Conservation (phyloP, 2,797 vertebrate genomes). For the Cossypha polioptera region DNA sequence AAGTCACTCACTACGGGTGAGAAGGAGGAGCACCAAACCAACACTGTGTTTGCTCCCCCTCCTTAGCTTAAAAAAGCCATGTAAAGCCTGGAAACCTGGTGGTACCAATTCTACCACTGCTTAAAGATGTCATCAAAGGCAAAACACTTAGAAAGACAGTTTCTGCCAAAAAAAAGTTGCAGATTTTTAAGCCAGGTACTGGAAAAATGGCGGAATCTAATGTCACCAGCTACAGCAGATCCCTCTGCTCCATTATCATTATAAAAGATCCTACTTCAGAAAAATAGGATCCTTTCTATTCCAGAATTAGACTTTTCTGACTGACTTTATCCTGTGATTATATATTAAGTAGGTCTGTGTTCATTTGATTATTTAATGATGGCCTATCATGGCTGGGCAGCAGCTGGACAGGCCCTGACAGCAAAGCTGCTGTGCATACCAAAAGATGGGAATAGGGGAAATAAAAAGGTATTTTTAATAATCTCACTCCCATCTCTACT, state of each 20-base stretch:
- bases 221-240: background rate
- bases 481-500: background rate
- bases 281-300: background rate
- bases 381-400: background rate
- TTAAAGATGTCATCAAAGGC: background rate
- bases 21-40: background rate
- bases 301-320: background rate
- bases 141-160: background rate
- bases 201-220: background rate
- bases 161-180: background rate
- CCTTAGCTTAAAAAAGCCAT: background rate
- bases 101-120: background rate
- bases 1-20: background rate
- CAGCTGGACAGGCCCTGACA: conserved; percentile 4
- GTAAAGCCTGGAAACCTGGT: background rate
- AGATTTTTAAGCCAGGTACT: background rate
- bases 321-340: background rate
- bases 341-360: background rate
- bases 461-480: background rate
- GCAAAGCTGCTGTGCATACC: background rate
- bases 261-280: background rate
- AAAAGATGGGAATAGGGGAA: background rate
- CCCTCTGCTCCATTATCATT: background rate
- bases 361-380: background rate
- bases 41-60: background rate